These are phyloP conservation scores for Eurytoma adleriae DNA, from an alignment of 2,888 invertebrate genomes.

Conservation along the genomic window DNA sequence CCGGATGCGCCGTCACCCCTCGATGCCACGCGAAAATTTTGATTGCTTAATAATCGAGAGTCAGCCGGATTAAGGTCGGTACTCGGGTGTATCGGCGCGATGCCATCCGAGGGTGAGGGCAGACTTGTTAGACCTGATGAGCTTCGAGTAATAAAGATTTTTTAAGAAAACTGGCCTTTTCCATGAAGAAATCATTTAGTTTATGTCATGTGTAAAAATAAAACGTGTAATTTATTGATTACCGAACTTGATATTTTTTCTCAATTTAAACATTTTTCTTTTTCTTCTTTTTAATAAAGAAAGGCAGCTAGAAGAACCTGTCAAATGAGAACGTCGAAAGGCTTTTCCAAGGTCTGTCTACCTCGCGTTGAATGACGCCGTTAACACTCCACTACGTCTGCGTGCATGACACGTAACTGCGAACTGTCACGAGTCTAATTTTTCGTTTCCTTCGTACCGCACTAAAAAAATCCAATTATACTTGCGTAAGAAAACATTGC, in stretches of 20 bases:
- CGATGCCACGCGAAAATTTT: not conserved
- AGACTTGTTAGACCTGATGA: not conserved
- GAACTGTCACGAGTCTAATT: constrained; percentile 46
- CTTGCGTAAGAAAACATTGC: no score
- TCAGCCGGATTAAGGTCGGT: no score
- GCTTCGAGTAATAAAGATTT: not conserved
- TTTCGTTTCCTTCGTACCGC: not conserved
- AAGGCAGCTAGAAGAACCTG: constrained; percentile 2
- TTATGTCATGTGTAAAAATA: not conserved
- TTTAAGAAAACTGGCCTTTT: not conserved
- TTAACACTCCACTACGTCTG: constrained; percentile 28
- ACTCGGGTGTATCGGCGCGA: not conserved
- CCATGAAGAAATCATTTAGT: no score
- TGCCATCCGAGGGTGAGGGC: not conserved
- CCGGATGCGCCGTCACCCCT: not conserved
- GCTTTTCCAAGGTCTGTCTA: constrained; percentile 27
- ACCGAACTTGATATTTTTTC: not conserved
- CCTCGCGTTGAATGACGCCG: constrained; percentile 33
- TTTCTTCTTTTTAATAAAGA: not conserved
- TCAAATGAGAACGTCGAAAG: constrained; percentile 30
- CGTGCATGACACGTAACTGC: constrained; percentile 34
- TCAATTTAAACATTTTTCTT: not conserved
- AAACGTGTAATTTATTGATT: not conserved
- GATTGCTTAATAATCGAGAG: constrained; percentile 15
- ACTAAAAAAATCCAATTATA: no score